Base-by-base conservation (phyloP, 2,797 vertebrate genomes). In the Varecia variegata region DNA sequence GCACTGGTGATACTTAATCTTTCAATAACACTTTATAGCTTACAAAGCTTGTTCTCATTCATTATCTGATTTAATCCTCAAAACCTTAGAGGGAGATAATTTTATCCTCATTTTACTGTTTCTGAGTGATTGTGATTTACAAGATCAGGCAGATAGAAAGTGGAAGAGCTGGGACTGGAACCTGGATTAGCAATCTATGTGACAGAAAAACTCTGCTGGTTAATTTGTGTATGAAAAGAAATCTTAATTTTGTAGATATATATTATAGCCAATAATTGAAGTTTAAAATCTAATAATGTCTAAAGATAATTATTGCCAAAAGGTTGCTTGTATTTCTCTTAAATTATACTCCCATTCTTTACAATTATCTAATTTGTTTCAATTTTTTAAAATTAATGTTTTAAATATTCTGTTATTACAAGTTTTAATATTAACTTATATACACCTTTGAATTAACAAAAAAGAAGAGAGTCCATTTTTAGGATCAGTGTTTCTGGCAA, bases 1-100 rank as follows among this genome's bases (percentile, higher is more conserved):
- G 68, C 17, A 71, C 35, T 70, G 27, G 50, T 71, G 81, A 82
- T 93, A 89, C 74, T 93, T 96, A 85, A 92, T 97, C 88, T 95
- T 88, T 95, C 86, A 86, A 30, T 96, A 92, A 95, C 67, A 76
- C 77, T 85, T 86, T 92, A 94, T 67, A 73, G 68, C 93, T 85
- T 87, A 80, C 92, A 95, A 77, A 88, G 92, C 76, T 77, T 88
- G 30, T 67, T 79, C 73, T 93, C 35, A 86, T 90, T 97, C 74
- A 84, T 97, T 96, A 95, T 91, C 70, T 94, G 74, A 97, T 74
- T 96, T 92, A 68, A 88, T 84, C 79, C 65, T 95, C 81, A 91
- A 96, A 91, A 91, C n/a, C 82, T 86, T 54, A 85, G 62, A 95
- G 27, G 52, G 40, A 94, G 56, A 88, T 83, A 77, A 86, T 94